Percentiles rank a stretch among this genome's conserved stretches.
These are phyloP conservation scores for Geophilus truncorum DNA, from an alignment of 2,888 invertebrate species.

Conservation along the genomic window DNA sequence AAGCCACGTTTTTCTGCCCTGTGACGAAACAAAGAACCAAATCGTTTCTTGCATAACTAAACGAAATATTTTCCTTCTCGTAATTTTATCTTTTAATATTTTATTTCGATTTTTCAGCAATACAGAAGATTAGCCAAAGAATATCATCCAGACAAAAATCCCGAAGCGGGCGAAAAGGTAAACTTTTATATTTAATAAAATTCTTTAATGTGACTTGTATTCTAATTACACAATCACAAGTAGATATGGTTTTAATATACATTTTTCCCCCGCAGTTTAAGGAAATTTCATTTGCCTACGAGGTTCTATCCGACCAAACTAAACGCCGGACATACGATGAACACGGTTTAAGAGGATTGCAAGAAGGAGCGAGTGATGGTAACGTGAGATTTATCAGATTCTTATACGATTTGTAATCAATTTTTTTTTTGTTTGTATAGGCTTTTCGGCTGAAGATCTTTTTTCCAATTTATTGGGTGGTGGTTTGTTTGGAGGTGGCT, in stretches of 20 bases:
- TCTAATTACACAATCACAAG: too few species aligned
- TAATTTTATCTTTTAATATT: neutral
- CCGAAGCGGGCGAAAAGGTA: constrained; percentile 75
- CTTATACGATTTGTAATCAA: neutral
- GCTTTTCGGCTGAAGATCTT: constrained; percentile 56
- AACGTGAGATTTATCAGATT: constrained; percentile 45
- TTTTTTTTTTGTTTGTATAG: neutral
- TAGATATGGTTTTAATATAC: too few species aligned
- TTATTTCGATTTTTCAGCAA: constrained; percentile 3
- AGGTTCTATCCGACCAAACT: constrained; percentile 81
- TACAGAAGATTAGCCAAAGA: constrained; percentile 89
- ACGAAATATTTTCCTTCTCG: too few species aligned
- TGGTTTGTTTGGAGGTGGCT: constrained; percentile 60
- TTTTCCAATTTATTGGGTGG: constrained; percentile 49
- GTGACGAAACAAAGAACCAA: neutral
- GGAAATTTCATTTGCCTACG: constrained; percentile 93
- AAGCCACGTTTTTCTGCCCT: neutral
- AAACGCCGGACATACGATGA: constrained; percentile 81
- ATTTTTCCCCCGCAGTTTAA: constrained; percentile 60
- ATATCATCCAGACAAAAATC: constrained; percentile 86
- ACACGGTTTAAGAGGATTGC: constrained; percentile 79
- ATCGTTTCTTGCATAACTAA: neutral
- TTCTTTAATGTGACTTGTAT: too few species aligned
- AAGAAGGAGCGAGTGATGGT: constrained; percentile 64
- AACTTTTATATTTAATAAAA: too few species aligned